These are phyloP conservation scores for Gastrophysa polygoni DNA, from an alignment of 2,888 invertebrate genomes.

Conservation along the genomic window DNA sequence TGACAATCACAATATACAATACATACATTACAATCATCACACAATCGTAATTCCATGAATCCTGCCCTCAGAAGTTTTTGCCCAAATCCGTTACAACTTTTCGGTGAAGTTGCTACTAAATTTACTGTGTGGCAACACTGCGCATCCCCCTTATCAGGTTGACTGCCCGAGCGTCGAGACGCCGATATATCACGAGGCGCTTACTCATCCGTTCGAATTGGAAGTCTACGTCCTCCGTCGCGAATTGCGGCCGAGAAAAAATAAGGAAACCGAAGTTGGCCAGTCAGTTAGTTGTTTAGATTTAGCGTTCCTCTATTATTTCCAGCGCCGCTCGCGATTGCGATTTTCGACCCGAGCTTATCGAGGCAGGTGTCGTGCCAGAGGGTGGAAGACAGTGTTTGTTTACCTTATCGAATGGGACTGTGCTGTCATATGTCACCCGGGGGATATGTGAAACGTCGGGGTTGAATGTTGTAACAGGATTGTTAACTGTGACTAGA, in stretches of 20 bases:
- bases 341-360: too few relatives aligned
- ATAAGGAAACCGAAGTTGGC: not conserved
- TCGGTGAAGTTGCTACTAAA: too few relatives aligned
- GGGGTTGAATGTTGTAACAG: not conserved
- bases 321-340: not conserved
- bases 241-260: not conserved
- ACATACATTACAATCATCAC: too few relatives aligned
- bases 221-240: constrained; percentile 5
- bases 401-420: not conserved
- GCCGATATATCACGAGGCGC: constrained; percentile 23
- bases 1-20: too few relatives aligned
- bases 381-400: not conserved
- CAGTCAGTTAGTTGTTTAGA: not conserved
- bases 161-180: constrained; percentile 24
- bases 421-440: not conserved
- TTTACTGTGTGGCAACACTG: too few relatives aligned
- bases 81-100: too few relatives aligned
- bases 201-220: constrained; percentile 24
- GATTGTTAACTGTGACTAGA: too few relatives aligned
- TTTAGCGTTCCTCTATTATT: not conserved
- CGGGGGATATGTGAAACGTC: not conserved
- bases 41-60: too few relatives aligned
- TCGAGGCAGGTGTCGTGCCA: constrained; percentile 3
- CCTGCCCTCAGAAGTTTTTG: too few relatives aligned
- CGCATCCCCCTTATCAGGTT: constrained; percentile 26